Evolutionary conservation across 92 coral and sea anemone species (phyloP).

Genomic region (Zoanthus solanderi): DNA sequence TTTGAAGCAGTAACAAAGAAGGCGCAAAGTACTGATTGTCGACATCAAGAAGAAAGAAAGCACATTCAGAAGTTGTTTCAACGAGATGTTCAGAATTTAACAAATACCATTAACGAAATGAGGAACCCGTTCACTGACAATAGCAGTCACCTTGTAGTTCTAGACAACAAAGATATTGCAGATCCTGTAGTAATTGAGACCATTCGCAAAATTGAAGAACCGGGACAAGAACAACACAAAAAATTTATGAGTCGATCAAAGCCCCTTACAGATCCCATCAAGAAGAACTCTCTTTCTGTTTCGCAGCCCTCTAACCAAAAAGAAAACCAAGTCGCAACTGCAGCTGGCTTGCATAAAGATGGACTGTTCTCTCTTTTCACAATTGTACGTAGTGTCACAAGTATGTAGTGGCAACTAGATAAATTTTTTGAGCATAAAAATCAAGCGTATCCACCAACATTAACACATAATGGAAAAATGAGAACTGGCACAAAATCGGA

Average conservation of each 20-base stretch:
- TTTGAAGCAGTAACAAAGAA: constrained; percentile 40
- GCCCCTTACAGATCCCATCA: constrained; percentile 59
- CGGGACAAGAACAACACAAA: constrained; percentile 46
- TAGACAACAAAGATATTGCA: constrained; percentile 12
- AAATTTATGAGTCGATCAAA: constrained; percentile 41
- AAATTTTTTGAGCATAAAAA: constrained; percentile 22
- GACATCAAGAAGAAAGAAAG: constrained; percentile 38
- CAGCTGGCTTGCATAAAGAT: constrained; percentile 50
- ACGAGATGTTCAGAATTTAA: background rate
- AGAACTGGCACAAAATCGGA: constrained; percentile 11
- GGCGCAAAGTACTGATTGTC: constrained; percentile 22
- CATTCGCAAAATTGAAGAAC: constrained; percentile 35
- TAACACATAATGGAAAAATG: constrained; percentile 34
- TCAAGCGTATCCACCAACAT: constrained; percentile 42
- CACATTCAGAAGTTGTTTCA: constrained; percentile 36
- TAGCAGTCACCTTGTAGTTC: constrained; percentile 44
- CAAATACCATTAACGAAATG: constrained; percentile 22
- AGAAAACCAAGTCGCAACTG: constrained; percentile 51
- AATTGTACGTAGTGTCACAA: constrained; percentile 28
- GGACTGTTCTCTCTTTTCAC: constrained; percentile 46
- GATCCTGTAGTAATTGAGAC: constrained; percentile 35
- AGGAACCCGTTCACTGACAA: constrained; percentile 40
- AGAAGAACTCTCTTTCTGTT: constrained; percentile 53
- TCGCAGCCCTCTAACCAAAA: constrained; percentile 45
- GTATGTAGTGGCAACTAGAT: constrained; percentile 28